These are phyloP conservation scores for Hofmannophila pseudospretella DNA, from an alignment of 2,888 invertebrate species.

Conservation along the genomic window DNA sequence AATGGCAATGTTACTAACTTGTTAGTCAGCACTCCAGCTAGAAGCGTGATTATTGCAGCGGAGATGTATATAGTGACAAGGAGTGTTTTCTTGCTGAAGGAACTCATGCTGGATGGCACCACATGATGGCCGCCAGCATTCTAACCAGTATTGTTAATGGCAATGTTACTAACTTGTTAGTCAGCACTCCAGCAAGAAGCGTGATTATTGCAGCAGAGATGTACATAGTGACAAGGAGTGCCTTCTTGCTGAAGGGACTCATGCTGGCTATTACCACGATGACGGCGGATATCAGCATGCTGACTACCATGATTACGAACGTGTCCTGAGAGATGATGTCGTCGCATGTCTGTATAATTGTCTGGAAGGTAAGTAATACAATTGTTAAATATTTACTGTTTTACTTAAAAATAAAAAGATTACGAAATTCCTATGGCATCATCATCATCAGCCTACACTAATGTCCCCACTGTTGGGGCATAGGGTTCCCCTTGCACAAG, in stretches of 20 bases:
- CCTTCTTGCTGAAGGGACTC: conserved; percentile 52
- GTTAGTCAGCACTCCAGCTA: too few species aligned
- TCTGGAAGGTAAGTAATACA: conserved; percentile 28
- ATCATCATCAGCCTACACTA: too few species aligned
- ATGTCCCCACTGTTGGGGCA: too few species aligned
- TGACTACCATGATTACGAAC: conserved; percentile 52
- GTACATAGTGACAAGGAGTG: conserved; percentile 48
- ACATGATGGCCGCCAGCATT: conserved; percentile 51
- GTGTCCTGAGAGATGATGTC: conserved; percentile 51
- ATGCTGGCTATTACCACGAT: conserved; percentile 45
- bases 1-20: too few species aligned
- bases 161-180: conserved; percentile 52
- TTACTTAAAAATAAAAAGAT: too few species aligned
- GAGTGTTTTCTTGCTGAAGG: conserved; percentile 50
- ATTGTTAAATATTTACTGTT: too few species aligned
- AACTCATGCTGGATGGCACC: conserved; percentile 42
- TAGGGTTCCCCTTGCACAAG: too few species aligned
- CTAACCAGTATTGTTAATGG: conserved; percentile 53
- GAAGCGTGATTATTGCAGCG: too few species aligned
- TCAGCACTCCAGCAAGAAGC: conserved; percentile 40
- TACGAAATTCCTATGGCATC: too few species aligned
- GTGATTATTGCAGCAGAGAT: conserved; percentile 41
- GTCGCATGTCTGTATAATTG: conserved; percentile 29
- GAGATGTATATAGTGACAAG: too few species aligned
- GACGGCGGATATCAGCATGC: conserved; percentile 50